These are phyloP conservation scores for Spinus pinus DNA, from an alignment of 2,797 vertebrate species.

Conservation along the genomic window DNA sequence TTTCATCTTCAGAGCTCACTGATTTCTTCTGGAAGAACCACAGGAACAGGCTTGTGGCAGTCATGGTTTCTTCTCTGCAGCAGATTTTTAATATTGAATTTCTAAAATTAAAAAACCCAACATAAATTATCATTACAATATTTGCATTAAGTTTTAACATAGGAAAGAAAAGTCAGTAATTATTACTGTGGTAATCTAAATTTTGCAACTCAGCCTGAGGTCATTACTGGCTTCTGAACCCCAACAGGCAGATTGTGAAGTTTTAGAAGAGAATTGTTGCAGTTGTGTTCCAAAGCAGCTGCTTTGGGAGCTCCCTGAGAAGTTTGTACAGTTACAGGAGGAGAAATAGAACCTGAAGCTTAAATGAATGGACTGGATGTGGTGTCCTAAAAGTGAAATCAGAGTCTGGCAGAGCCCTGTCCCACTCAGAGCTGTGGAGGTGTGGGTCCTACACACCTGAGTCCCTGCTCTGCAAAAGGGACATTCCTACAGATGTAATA, in stretches of 20 bases:
- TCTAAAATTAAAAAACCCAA: fast-evolving
- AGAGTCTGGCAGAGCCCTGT: background rate
- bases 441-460: background rate
- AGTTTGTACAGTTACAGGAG: too few relatives aligned
- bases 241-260: fast-evolving
- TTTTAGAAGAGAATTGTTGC: background rate
- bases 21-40: background rate
- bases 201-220: background rate
- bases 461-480: background rate
- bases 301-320: background rate
- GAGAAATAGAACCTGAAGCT: background rate
- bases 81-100: background rate
- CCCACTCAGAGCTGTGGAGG: fast-evolving
- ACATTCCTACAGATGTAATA: fast-evolving
- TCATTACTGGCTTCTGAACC: background rate
- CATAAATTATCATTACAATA: background rate
- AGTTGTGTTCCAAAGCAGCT: background rate
- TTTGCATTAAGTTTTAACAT: background rate
- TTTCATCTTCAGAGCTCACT: background rate
- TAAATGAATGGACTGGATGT: fast-evolving
- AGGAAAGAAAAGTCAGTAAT: background rate
- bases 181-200: background rate
- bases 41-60: fast-evolving
- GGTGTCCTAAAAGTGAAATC: background rate
- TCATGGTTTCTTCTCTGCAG: background rate